Evolutionary conservation across 2,113 vertebrate species (phyloP).

Genomic region (Myodes glareolus): DNA sequence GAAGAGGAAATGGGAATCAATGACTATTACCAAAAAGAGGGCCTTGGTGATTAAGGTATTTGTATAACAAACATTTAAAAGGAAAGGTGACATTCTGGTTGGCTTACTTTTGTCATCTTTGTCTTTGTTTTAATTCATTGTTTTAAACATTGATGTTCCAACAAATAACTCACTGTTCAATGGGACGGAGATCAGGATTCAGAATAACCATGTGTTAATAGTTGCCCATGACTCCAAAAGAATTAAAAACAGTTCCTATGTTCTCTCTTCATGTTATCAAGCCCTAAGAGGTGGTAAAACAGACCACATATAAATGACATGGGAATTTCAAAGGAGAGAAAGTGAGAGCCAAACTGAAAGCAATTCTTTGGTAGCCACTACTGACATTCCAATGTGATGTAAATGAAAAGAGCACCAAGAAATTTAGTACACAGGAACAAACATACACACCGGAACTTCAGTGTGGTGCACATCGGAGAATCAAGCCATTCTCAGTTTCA

Average conservation of each 20-base stretch:
- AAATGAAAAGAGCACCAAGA: slow-evolving; percentile 9
- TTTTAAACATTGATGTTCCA: neutral
- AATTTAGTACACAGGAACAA: neutral
- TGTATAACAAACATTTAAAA: neutral
- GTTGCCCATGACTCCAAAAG: slow-evolving; percentile 29
- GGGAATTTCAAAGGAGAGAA: neutral
- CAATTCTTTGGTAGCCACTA: slow-evolving; percentile 16
- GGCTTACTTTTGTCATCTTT: neutral
- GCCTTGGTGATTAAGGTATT: neutral
- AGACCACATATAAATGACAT: slow-evolving; percentile 55
- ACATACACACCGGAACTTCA: slow-evolving; percentile 19
- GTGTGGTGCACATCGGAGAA: neutral
- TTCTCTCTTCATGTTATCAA: slow-evolving; percentile 17
- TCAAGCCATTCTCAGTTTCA: neutral
- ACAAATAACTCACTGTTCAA: neutral
- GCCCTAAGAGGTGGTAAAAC: slow-evolving; percentile 40
- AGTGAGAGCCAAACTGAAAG: slow-evolving; percentile 54
- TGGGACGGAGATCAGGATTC: slow-evolving; percentile 5
- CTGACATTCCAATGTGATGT: slow-evolving; percentile 23
- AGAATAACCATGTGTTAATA: slow-evolving; percentile 52
- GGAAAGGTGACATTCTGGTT: neutral
- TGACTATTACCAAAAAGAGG: neutral
- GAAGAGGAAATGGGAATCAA: neutral
- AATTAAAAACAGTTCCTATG: slow-evolving; percentile 38
- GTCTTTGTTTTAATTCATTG: neutral